phyloP scores from a whole-genome alignment of 2,113 vertebrate genomes.

The Xenus cinereus region DNA sequence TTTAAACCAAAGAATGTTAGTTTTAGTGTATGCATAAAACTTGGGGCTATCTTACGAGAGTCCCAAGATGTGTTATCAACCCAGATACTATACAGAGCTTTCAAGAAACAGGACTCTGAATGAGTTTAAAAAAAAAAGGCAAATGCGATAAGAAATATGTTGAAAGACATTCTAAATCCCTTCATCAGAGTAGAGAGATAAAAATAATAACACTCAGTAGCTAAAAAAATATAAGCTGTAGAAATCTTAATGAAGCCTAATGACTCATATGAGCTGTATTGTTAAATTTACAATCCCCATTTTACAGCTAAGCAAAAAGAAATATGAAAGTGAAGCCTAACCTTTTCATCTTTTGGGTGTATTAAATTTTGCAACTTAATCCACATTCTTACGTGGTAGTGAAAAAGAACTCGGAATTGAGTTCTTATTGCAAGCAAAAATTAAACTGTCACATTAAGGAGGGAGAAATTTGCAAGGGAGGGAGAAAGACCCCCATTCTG shows the following conservation, averaged over 20 bases:
- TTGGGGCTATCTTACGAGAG: not conserved
- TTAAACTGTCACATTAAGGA: not conserved
- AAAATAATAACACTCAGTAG: not conserved
- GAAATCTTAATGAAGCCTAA: conserved; percentile 45
- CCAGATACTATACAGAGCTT: not conserved
- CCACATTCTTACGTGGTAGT: not conserved
- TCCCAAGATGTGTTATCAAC: not conserved
- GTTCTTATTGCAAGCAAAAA: not conserved
- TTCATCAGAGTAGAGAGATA: conserved; percentile 1
- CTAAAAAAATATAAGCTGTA: conserved; percentile 8
- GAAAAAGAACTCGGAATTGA: not conserved
- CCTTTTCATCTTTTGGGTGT: not conserved
- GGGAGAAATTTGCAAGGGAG: not conserved
- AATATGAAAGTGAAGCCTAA: not conserved
- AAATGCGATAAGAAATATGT: not conserved
- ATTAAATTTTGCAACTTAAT: conserved; percentile 26
- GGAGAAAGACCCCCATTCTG: not conserved
- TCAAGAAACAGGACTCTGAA: not conserved
- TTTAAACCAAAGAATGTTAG: conserved; percentile 2
- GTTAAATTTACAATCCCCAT: conserved; percentile 3
- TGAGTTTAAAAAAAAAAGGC: not conserved
- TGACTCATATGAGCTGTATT: not conserved
- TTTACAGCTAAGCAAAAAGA: conserved; percentile 15
- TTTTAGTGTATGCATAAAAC: not conserved
- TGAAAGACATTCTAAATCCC: conserved; percentile 15